Conservation (phyloP, 2,888 invertebrate species). For the Thera obeliscata region DNA sequence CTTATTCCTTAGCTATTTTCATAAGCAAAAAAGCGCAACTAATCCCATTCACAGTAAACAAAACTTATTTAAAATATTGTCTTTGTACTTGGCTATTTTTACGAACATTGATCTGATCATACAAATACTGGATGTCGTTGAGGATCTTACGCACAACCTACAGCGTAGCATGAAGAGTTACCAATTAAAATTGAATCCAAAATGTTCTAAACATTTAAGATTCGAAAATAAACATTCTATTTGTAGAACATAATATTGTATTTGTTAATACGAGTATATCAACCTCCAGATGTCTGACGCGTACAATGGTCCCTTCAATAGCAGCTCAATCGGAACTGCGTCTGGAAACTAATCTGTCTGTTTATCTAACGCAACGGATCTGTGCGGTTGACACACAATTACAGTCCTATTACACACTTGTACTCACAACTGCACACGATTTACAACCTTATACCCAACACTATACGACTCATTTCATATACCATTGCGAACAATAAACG, state of each 20-base stretch:
- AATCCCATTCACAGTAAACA: too few species aligned
- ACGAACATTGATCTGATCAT: too few species aligned
- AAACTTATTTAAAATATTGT: too few species aligned
- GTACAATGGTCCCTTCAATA: slow-evolving; percentile 18
- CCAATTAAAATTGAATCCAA: too few species aligned
- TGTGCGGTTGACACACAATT: slow-evolving; percentile 61
- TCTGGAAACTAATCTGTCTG: slow-evolving; percentile 45
- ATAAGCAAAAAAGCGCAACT: not conserved
- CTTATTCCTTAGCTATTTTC: slow-evolving; percentile 5
- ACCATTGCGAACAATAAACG: not conserved
- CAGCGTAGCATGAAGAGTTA: too few species aligned
- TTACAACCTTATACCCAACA: slow-evolving; percentile 7
- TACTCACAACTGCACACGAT: slow-evolving; percentile 4
- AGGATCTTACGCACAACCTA: too few species aligned
- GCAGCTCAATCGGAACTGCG: slow-evolving; percentile 21
- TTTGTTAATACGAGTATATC: not conserved
- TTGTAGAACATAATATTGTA: not conserved
- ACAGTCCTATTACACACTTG: slow-evolving; percentile 44
- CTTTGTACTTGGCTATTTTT: too few species aligned
- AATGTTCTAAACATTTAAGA: too few species aligned
- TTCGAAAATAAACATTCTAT: too few species aligned
- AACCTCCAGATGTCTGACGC: not conserved
- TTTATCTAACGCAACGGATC: slow-evolving; percentile 46
- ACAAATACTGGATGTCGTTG: too few species aligned
- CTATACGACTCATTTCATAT: not conserved